Evolutionary conservation across 2,888 invertebrate species (phyloP), one percentile per base, ranked within the genome.

Genomic region (Phania funesta): DNA sequence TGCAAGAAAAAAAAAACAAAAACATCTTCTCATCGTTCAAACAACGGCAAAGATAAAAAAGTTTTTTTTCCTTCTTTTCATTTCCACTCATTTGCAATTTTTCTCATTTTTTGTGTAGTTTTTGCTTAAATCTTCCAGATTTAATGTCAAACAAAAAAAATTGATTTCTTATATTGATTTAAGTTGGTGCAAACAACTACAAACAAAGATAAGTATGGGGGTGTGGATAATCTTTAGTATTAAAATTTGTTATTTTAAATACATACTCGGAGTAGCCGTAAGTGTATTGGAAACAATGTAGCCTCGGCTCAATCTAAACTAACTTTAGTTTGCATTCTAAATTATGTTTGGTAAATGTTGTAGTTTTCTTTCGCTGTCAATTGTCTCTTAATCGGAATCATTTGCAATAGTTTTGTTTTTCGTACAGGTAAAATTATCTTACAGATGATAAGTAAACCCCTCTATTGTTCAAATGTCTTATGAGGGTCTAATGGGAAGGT

Each of bases 1-100:
- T 80, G 75, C 32, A 44, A 16, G 4, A 44, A 64, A 13, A 52
- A 71, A 16, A 54, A 46, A 16, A 65, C n/a, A n/a, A 71, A 46
- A 70, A 71, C 75, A 52, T 58, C 58, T 65, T 50, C 54, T 60
- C 65, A 71, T 71, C 52, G 52, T 60, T 46, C 16, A 71, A 74
- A 64, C 50, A 50, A 64, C 78, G 82, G 78, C 73, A 75, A 75
- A 78, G 75, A 78, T 78, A 52, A 73, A 79, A 71, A 54, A 11
- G 9, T 44, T 32, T 50, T 65, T 44, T 24, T 29, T 22, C 44
- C 32, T 32, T 41, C 29, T 65, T 32, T 20, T 32, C 46, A 50
- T 50, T 71, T 65, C 50, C 48, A 71, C 56, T 65, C 71, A 41
- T 58, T 58, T 78, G 56, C 78, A 65, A 64, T 26, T 52, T 64